Conservation (phyloP, 2,797 vertebrate species). For the Adrianichthys oophorus region DNA sequence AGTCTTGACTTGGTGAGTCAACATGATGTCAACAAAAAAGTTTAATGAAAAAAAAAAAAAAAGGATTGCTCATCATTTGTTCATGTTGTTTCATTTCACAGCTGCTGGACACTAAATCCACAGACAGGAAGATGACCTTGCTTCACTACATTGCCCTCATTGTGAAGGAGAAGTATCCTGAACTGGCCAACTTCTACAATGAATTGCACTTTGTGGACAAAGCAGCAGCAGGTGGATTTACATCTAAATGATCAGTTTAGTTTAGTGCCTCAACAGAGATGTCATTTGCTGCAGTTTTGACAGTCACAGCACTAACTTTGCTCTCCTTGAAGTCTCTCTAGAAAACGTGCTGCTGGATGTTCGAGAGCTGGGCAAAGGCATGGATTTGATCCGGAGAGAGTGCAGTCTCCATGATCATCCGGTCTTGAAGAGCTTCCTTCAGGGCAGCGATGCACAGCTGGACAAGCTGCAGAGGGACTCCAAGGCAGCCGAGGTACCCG, state of each 20-base stretch:
- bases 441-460: conserved; percentile 83
- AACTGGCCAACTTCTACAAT: conserved; percentile 90
- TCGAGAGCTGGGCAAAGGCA: conserved; percentile 92
- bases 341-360: conserved; percentile 96
- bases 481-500: conserved; percentile 88
- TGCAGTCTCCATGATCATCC: conserved; percentile 90
- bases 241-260: neutral
- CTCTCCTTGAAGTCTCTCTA: conserved; percentile 84
- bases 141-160: conserved; percentile 95
- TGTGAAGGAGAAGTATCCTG: conserved; percentile 92
- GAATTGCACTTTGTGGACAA: conserved; percentile 97
- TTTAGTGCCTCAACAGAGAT: neutral
- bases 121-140: conserved; percentile 94
- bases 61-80: too few species aligned
- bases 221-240: conserved; percentile 87
- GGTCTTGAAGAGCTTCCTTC: conserved; percentile 89
- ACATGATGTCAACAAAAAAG: too few species aligned
- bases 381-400: conserved; percentile 93
- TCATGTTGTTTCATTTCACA: conserved; percentile 47
- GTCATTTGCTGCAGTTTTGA: neutral
- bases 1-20: conserved; percentile 92
- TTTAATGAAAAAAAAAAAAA: too few species aligned
- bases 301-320: neutral
- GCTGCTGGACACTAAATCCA: conserved; percentile 97
- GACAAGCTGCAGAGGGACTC: conserved; percentile 93